Base-by-base conservation (phyloP, 2,113 vertebrate genomes). In the Podarcis muralis region DNA sequence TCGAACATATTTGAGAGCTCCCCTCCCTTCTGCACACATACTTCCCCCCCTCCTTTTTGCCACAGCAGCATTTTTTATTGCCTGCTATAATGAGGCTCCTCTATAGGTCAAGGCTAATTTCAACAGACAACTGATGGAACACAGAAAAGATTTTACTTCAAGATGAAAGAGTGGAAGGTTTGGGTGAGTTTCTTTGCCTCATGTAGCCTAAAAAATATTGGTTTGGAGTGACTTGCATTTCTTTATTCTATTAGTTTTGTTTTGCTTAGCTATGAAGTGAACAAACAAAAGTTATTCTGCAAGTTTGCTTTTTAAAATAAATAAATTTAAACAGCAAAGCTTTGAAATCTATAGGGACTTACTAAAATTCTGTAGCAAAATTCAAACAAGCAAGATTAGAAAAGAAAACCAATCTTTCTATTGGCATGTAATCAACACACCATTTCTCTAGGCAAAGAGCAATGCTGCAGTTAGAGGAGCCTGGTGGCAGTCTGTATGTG, bases 21-120 rank as follows among this genome's bases (percentile, higher is more conserved):
- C 32, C 57, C 7, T 30, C 7, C 18, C 16, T 11, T 74, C 16
- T 2, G 3, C 16, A 8, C 25, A 27, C 8, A 5, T 69, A 27
- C 11, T 8, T 22, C 15, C 11, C 43, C 68, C n/a, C 43, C 16
- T 20, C 5, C 12, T 90, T 92, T 91, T 84, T 94, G 85, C 75
- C 68, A 84, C 22, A 78, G 84, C 78, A 84, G 40, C 32, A 18
- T 84, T 93, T 94, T 87, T 91, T 85, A 72, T 62, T 82, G 22
- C 72, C 75, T 86, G 4, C 57, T 86, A 87, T 71, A 91, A 53
- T 84, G 92, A 81, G 86, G 87, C n/a, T 76, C 43, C 84, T 92
- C 53, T 62, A 0, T 5, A 86, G 91, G 62, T 92, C 72, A 13
- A 18, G 83, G 37, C 86, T 93, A 89, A 92, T 86, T 93, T 91